Base-by-base conservation (phyloP, 2,888 invertebrate genomes). In the Trissonchulus latispiculum region DNA sequence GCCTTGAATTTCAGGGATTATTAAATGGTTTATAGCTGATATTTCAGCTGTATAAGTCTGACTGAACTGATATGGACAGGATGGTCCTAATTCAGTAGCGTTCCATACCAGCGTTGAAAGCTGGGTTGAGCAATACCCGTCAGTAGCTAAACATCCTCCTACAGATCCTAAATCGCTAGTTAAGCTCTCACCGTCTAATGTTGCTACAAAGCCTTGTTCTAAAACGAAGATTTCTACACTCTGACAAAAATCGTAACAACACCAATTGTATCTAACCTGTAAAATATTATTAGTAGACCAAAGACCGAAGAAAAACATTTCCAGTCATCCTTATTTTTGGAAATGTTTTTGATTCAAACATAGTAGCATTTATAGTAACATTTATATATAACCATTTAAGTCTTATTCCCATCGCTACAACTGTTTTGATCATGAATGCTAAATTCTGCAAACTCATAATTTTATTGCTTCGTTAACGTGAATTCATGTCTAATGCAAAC, bases 231-330 rank as follows among this genome's bases (percentile, higher is more conserved):
- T 64, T 15, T 15, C 28, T 15, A 64, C 64, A 15, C 15, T 15
- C 31, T 64, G 64, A n/a, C 64, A 64, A 64, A 64, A 64, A 64
- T 64, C 64, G n/a, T 64, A 29, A 64, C 64, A 64, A 8, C 48
- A 48, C 48, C 48, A n/a, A n/a, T n/a, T n/a, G n/a, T n/a, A n/a
- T n/a, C n/a, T n/a, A n/a, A n/a, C n/a, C n/a, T n/a, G n/a, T n/a
- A n/a, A n/a, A n/a, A n/a, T n/a, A n/a, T n/a, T n/a, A n/a, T n/a
- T n/a, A n/a, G n/a, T n/a, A n/a, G n/a, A n/a, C n/a, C n/a, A n/a
- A n/a, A n/a, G n/a, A n/a, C n/a, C n/a, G n/a, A n/a, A n/a, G n/a
- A n/a, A n/a, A n/a, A n/a, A n/a, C n/a, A n/a, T n/a, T n/a, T n/a
- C n/a, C n/a, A n/a, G n/a, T n/a, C n/a, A n/a, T n/a, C n/a, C n/a